phyloP scores from a whole-genome alignment of 2,797 vertebrate species.

The Merluccius polli region DNA sequence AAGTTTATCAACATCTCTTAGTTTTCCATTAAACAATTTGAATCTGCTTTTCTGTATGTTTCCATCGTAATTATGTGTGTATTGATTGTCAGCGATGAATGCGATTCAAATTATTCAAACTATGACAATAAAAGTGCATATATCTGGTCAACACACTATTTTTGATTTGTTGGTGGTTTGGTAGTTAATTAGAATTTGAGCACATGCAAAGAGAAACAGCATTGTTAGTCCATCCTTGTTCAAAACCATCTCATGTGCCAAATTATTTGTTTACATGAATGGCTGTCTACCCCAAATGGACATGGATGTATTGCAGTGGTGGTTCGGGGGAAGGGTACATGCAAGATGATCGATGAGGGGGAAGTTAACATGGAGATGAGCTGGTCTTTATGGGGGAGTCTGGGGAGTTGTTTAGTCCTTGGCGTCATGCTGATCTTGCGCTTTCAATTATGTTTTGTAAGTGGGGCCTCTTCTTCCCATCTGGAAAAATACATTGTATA shows the following conservation, averaged over 20 bases:
- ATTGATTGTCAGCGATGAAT: neutral
- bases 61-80: neutral
- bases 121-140: too few relatives aligned
- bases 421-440: constrained; percentile 55
- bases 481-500: constrained; percentile 55
- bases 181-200: neutral
- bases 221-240: neutral
- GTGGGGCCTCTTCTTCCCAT: constrained; percentile 52
- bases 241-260: neutral
- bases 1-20: neutral
- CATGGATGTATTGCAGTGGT: constrained; percentile 18
- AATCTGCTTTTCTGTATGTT: neutral
- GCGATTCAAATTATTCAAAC: too few relatives aligned
- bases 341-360: constrained; percentile 53
- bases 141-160: neutral
- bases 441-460: constrained; percentile 62
- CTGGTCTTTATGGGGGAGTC: constrained; percentile 45
- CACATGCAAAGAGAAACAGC: neutral
- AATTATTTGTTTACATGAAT: neutral
- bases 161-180: neutral
- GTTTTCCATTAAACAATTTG: neutral
- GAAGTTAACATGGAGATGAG: constrained; percentile 63
- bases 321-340: constrained; percentile 13
- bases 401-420: constrained; percentile 60
- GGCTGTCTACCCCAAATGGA: constrained; percentile 24